A percentile compares a stretch with the other conserved stretches of the same genome.
phyloP scores from a whole-genome alignment of 92 coral and sea anemone species.

The Micromussa lordhowensis region DNA sequence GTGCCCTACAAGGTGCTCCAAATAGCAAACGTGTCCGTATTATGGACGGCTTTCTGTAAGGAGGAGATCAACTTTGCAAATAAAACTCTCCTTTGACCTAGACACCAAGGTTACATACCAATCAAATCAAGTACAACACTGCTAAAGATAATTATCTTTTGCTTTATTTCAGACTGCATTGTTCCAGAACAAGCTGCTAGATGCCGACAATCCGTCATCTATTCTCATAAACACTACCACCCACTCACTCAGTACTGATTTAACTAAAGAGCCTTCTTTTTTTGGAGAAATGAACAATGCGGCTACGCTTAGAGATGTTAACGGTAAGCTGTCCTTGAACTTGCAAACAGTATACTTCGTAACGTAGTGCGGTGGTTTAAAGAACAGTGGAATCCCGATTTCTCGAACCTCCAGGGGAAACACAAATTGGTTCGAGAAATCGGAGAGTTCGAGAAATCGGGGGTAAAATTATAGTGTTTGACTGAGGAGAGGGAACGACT shows the following conservation, averaged over 20 bases:
- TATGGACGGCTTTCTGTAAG: too few relatives aligned
- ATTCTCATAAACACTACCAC: constrained; percentile 28
- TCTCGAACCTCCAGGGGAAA: too few relatives aligned
- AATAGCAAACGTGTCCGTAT: too few relatives aligned
- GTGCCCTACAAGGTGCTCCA: too few relatives aligned
- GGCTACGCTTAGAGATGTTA: constrained; percentile 53
- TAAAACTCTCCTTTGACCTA: not conserved
- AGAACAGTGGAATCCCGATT: too few relatives aligned
- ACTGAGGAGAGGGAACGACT: too few relatives aligned
- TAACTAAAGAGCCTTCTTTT: constrained; percentile 1
- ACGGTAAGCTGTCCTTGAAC: constrained; percentile 29
- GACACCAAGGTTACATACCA: not conserved
- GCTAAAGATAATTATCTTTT: not conserved
- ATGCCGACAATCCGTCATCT: not conserved
- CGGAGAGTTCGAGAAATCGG: too few relatives aligned
- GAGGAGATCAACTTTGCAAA: not conserved
- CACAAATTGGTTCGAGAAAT: too few relatives aligned
- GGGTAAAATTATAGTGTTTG: too few relatives aligned
- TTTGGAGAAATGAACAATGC: not conserved
- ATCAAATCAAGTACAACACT: not conserved
- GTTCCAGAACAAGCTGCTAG: constrained; percentile 43
- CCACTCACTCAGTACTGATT: constrained; percentile 20
- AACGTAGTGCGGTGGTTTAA: too few relatives aligned
- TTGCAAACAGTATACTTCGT: too few relatives aligned
- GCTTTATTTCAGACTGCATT: constrained; percentile 33